A percentile compares a stretch with the other conserved stretches of the same genome.
phyloP scores from a whole-genome alignment of 2,113 vertebrate genomes.

The Oncorhynchus gorbuscha region DNA sequence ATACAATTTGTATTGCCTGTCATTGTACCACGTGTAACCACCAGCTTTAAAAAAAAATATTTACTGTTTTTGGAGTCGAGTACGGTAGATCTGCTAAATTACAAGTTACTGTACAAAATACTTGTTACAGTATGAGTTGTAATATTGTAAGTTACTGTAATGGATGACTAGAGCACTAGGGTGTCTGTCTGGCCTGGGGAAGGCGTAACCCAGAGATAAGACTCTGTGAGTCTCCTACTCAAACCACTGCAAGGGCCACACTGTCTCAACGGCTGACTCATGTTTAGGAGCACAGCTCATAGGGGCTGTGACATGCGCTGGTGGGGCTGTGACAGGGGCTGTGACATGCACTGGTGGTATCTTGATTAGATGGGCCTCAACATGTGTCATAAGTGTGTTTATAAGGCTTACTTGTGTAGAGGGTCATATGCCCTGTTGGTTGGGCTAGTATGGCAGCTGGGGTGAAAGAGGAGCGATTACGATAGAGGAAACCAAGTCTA shows the following conservation, averaged over 20 bases:
- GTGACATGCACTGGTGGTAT: slow-evolving; percentile 7
- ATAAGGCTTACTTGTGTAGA: background rate
- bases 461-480: too few relatives aligned
- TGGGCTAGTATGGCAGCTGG: too few relatives aligned
- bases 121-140: background rate
- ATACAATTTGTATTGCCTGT: background rate
- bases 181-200: background rate
- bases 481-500: too few relatives aligned
- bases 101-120: too few relatives aligned
- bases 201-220: slow-evolving; percentile 71
- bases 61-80: background rate
- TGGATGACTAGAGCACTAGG: background rate
- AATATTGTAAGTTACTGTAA: background rate
- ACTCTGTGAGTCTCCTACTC: slow-evolving; percentile 15
- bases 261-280: slow-evolving; percentile 35
- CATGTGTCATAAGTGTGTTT: background rate
- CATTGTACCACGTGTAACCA: background rate
- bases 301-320: slow-evolving; percentile 5
- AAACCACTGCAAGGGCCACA: slow-evolving; percentile 15
- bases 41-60: background rate
- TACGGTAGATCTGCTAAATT: background rate
- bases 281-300: background rate
- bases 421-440: background rate
- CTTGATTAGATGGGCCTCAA: background rate
- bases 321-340: background rate